Evolutionary conservation across 2,888 invertebrate genomes (phyloP), one percentile per base, ranked within the genome.

Genomic region (Plagodis pulveraria): DNA sequence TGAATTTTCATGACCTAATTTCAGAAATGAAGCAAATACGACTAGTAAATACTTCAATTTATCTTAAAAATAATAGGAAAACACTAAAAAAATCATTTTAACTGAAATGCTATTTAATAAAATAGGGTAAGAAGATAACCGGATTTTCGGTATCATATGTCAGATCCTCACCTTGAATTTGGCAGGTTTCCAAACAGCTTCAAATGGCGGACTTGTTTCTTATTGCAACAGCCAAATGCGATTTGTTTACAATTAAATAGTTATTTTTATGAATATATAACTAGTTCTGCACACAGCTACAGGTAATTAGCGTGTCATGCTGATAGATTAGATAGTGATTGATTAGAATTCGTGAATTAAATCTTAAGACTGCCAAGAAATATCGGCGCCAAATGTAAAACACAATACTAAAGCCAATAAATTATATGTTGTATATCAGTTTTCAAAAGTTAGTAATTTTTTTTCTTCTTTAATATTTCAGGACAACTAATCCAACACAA

Each of bases 401-500:
- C 22, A 22, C 22, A 22, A 22, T 22, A 22, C 4, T 22, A 22
- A 22, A 22, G 22, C 4, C 22, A 22, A 22, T 22, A 22, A 22
- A 22, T 22, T 22, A 22, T 22, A 22, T 2, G 22, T 2, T 22
- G 22, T 22, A 22, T 4, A 22, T 22, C 22, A 22, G 22, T 22
- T 22, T 22, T 22, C 2, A 22, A 22, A 22, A 2, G 4, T 22
- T 2, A 22, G 1, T 22, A 22, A 22, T 22, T 22, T 4, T n/a
- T 22, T 22, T 22, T 22, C 22, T 22, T 22, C 22, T 22, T 22
- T 22, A 22, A 22, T 22, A 1, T 94, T 94, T 66, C 89, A 95
- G 95, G 93, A 93, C 94, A 93, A 88, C 89, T 88, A 86, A 87
- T 84, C 81, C 87, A 92, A 93, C 89, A 91, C 83, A 87, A 72